A percentile compares a stretch with the other conserved stretches of the same genome.
Evolutionary conservation across 2,888 invertebrate genomes (phyloP).

Genomic region (Stenodema calcarata): DNA sequence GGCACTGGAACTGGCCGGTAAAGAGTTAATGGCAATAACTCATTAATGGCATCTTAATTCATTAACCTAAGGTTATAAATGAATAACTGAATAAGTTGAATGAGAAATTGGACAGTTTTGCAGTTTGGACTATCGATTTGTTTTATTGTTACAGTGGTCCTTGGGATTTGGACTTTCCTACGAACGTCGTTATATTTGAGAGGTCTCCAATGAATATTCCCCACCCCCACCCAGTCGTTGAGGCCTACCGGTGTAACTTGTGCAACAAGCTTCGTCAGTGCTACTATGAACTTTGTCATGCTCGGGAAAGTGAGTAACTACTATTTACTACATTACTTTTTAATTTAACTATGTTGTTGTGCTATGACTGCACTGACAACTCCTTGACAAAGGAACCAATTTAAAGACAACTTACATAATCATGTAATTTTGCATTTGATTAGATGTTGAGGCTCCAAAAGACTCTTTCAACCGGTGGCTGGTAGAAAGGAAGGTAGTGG

Average conservation of each 20-base stretch:
- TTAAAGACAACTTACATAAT: neutral
- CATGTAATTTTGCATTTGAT: neutral
- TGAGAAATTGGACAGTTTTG: too few species aligned
- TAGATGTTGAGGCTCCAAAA: slow-evolving; percentile 88
- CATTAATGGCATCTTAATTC: too few species aligned
- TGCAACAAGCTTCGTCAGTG: slow-evolving; percentile 85
- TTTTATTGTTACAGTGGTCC: slow-evolving; percentile 77
- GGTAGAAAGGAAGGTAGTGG: slow-evolving; percentile 91
- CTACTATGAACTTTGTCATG: slow-evolving; percentile 93
- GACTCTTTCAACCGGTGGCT: slow-evolving; percentile 97
- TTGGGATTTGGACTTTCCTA: slow-evolving; percentile 93
- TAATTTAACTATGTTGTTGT: neutral
- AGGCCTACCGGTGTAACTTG: slow-evolving; percentile 82
- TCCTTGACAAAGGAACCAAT: neutral
- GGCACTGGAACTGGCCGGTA: too few species aligned
- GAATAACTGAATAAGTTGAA: too few species aligned
- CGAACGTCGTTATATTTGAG: slow-evolving; percentile 90
- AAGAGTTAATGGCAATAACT: too few species aligned
- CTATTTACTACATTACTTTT: neutral
- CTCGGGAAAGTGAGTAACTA: slow-evolving; percentile 73
- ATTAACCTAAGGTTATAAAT: too few species aligned
- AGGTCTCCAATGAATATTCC: slow-evolving; percentile 82
- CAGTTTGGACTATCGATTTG: neutral
- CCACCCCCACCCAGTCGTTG: slow-evolving; percentile 94
- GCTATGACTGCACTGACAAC: neutral